Conservation (phyloP, 1,140 invertebrate genomes). For the Dreissena rostriformis region DNA sequence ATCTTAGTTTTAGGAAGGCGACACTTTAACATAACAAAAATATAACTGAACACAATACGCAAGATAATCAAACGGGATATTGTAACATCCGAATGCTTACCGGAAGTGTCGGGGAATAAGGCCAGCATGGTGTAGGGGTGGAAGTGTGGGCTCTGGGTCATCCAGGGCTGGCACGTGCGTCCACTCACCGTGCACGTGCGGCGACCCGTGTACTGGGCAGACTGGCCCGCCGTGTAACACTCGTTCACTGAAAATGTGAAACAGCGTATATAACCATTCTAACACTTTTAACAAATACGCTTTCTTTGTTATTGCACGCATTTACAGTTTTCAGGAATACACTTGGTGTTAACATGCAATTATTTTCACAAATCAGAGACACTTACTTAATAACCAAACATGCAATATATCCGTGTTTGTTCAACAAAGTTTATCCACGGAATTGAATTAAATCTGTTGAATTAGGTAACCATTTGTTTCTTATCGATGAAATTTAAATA, state of each 20-base stretch:
- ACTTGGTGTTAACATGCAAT: background rate
- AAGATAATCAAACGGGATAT: background rate
- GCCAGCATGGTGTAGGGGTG: background rate
- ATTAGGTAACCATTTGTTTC: too few species aligned
- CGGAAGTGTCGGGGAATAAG: slow-evolving; percentile 1
- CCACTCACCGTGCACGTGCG: background rate
- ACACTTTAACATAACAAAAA: background rate
- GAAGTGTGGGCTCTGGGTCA: background rate
- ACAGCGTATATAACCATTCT: too few species aligned
- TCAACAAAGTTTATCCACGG: too few species aligned
- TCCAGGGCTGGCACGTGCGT: slow-evolving; percentile 16
- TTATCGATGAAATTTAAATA: too few species aligned
- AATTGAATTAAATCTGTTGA: too few species aligned
- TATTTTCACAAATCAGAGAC: background rate
- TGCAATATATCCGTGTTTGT: background rate
- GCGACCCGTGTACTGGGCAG: background rate
- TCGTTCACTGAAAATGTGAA: background rate
- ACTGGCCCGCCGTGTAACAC: background rate
- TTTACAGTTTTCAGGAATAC: background rate
- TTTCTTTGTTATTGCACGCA: background rate
- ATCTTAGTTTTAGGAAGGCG: background rate
- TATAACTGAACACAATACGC: background rate
- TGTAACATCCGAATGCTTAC: background rate
- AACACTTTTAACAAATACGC: background rate
- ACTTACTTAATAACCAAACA: background rate